Conservation (phyloP, 2,797 vertebrate genomes). For the Zonotrichia albicollis region DNA sequence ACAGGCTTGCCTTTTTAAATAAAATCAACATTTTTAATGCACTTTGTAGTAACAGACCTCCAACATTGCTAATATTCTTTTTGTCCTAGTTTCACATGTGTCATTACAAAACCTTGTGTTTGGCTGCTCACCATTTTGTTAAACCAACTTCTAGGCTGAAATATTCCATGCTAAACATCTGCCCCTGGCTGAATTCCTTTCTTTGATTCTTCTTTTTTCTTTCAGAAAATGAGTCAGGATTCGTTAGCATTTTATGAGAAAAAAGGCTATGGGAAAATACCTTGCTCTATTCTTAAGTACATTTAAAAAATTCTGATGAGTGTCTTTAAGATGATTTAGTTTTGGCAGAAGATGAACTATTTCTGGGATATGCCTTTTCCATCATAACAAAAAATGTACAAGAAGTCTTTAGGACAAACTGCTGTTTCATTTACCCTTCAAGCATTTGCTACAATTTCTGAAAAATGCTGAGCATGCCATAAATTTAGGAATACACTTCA, state of each 20-base stretch:
- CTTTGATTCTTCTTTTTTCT: slow-evolving; percentile 23
- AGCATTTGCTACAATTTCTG: neutral
- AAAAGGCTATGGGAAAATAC: slow-evolving; percentile 43
- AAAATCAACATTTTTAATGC: neutral
- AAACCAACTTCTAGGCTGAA: slow-evolving; percentile 6
- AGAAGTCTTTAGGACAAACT: neutral
- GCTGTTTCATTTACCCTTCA: neutral
- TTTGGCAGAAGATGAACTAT: slow-evolving; percentile 9
- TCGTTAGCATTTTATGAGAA: slow-evolving; percentile 40
- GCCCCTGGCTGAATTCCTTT: slow-evolving; percentile 52
- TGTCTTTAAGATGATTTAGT: neutral
- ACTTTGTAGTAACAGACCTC: neutral
- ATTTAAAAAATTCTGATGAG: neutral
- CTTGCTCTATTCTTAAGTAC: neutral
- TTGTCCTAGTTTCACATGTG: neutral
- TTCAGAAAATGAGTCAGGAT: slow-evolving; percentile 59
- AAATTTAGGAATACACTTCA: neutral
- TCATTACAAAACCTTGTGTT: slow-evolving; percentile 7
- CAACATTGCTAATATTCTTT: neutral
- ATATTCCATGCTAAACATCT: slow-evolving; percentile 36
- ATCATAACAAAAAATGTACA: neutral
- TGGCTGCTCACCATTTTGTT: slow-evolving; percentile 8
- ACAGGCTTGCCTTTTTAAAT: neutral
- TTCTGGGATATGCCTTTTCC: slow-evolving; percentile 26
- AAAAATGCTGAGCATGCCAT: neutral